Percentiles rank a stretch among this genome's conserved stretches.
Evolutionary conservation across 2,888 invertebrate genomes (phyloP).

Genomic region (Heteromyza rotundicornis): DNA sequence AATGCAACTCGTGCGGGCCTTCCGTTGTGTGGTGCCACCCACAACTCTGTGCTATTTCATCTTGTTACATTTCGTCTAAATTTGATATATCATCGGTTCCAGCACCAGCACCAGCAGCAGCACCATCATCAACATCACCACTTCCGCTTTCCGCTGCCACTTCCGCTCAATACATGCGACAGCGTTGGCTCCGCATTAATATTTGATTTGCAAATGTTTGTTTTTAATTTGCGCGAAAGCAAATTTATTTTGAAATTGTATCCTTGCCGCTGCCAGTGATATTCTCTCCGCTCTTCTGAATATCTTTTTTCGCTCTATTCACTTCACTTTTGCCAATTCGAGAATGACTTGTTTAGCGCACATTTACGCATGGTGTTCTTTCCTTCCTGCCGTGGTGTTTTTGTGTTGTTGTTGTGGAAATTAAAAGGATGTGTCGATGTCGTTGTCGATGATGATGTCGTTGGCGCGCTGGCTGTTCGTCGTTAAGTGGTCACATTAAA

Average conservation of each 20-base stretch:
- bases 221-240: conserved; percentile 48
- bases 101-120: background rate
- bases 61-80: no score
- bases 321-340: background rate
- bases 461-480: background rate
- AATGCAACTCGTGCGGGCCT: background rate
- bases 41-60: background rate
- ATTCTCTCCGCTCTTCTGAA: no score
- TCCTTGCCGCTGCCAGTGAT: conserved; percentile 5
- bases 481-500: conserved; percentile 5
- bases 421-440: background rate
- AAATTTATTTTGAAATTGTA: conserved; percentile 40
- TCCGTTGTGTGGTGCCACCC: background rate
- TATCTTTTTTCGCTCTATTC: no score
- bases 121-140: background rate
- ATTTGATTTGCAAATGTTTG: conserved; percentile 52
- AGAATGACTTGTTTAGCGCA: background rate
- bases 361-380: background rate
- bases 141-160: background rate
- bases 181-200: conserved; percentile 44
- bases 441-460: background rate
- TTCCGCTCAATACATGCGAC: background rate
- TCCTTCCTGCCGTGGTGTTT: background rate
- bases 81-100: background rate
- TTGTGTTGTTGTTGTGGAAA: background rate